Evolutionary conservation across 30 jellyfish, hydroid and myxozoan genomes (phyloP).

Genomic region (Calvadosia cruxmelitensis): DNA sequence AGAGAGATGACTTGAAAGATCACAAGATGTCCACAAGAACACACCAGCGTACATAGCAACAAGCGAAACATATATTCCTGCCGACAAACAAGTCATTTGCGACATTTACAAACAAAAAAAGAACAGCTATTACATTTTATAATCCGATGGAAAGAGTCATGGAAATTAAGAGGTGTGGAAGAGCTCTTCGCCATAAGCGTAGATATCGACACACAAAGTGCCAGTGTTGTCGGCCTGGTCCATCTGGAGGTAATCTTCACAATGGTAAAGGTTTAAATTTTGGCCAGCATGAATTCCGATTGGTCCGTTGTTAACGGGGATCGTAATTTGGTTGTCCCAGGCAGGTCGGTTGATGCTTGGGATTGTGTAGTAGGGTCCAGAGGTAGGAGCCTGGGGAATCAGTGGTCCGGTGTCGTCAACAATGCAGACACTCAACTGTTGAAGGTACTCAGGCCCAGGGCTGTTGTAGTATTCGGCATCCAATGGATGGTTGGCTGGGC

Average conservation of each 20-base stretch:
- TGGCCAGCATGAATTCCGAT: background rate
- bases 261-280: too few relatives aligned
- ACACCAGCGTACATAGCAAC: too few relatives aligned
- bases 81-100: too few relatives aligned
- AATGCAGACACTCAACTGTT: background rate
- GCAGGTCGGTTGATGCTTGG: background rate
- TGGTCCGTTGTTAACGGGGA: background rate
- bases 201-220: background rate
- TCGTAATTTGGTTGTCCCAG: background rate
- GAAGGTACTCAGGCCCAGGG: background rate
- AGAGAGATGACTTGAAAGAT: too few relatives aligned
- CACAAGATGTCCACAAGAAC: too few relatives aligned
- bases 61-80: too few relatives aligned
- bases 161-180: background rate
- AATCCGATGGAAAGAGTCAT: too few relatives aligned
- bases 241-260: background rate
- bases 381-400: background rate
- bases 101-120: too few relatives aligned
- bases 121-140: too few relatives aligned
- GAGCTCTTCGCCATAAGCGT: background rate
- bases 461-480: background rate
- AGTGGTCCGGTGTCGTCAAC: background rate
- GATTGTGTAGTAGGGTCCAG: background rate
- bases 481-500: background rate
- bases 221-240: background rate